Percentiles rank a stretch among this genome's conserved stretches.
phyloP scores from a whole-genome alignment of 1,140 invertebrate genomes.

The Globodera ellingtonae region DNA sequence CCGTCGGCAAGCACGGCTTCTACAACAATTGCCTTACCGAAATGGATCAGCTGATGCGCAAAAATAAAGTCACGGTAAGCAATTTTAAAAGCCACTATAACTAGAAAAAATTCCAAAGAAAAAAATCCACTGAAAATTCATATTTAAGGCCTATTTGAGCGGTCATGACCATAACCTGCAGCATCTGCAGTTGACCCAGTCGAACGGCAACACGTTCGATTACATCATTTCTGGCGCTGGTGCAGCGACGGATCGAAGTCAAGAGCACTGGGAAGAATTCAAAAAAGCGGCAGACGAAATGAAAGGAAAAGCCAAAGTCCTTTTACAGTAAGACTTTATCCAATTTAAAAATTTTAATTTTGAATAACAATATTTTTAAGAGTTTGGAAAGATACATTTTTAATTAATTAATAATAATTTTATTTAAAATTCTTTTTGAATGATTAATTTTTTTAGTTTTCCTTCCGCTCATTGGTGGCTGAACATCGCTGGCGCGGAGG shows the following conservation, averaged over 20 bases:
- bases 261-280: slow-evolving; percentile 19
- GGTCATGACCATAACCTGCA: slow-evolving; percentile 68
- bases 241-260: slow-evolving; percentile 42
- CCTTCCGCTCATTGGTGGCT: slow-evolving; percentile 18
- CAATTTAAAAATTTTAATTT: not conserved
- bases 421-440: not conserved
- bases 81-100: too few species aligned
- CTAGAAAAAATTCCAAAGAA: too few species aligned
- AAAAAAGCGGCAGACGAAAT: not conserved
- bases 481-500: slow-evolving; percentile 5
- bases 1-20: slow-evolving; percentile 67
- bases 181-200: slow-evolving; percentile 19
- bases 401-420: not conserved
- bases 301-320: slow-evolving; percentile 5
- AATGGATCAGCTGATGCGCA: slow-evolving; percentile 67
- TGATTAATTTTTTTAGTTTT: not conserved
- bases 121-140: too few species aligned
- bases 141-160: slow-evolving; percentile 65
- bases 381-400: too few species aligned
- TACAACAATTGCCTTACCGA: slow-evolving; percentile 65
- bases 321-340: not conserved
- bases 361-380: too few species aligned
- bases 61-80: slow-evolving; percentile 65
- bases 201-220: slow-evolving; percentile 25
- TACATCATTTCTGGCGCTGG: slow-evolving; percentile 54